Evolutionary conservation across 2,113 vertebrate genomes (phyloP), one percentile per base, ranked within the genome.

Genomic region (Corythornis cristatus): DNA sequence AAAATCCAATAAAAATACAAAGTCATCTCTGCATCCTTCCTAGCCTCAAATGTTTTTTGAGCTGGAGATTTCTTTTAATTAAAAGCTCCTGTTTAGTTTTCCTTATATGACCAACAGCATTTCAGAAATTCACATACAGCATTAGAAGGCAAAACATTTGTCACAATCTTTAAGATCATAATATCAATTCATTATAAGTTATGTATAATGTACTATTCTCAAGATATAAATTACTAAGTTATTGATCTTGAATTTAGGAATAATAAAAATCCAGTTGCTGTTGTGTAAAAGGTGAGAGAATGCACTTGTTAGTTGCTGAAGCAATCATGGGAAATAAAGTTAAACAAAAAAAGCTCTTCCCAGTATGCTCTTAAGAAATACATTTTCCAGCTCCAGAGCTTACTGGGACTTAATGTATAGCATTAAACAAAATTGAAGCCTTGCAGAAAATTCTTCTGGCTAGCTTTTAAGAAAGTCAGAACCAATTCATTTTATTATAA

Each of bases 1-100:
- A 96, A 80, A 88, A 75, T 82, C 11, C 79, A 86, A 7, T 96
- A 66, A 51, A 51, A n/a, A 43, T 72, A 83, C 79, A 66, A 86
- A 74, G 46, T 31, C 2, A 2, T 43, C n/a, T 65, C 60, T 96
- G 28, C 18, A 74, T 71, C 28, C 17, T 85, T 7, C 42, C 28
- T 50, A 78, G 35, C 29, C 65, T 86, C 53, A 31, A 29, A 42
- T 25, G 31, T 29, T 50, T 73, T 54, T 10, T 25, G 31, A 74
- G 21, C 40, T 83, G 60, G 37, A 67, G 33, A 54, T 43, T 33
- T 77, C 10, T 37, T 86, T 84, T 21, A 81, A 74, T 31, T 83
- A 94, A 86, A 61, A 81, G 0, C 8, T 62, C 26, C 25, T 77
- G 23, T 18, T 77, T 80, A 16, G 17, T 76, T 73, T 88, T 90